Evolutionary conservation across 2,113 vertebrate species (phyloP).

Genomic region (Cheirogaleus medius): DNA sequence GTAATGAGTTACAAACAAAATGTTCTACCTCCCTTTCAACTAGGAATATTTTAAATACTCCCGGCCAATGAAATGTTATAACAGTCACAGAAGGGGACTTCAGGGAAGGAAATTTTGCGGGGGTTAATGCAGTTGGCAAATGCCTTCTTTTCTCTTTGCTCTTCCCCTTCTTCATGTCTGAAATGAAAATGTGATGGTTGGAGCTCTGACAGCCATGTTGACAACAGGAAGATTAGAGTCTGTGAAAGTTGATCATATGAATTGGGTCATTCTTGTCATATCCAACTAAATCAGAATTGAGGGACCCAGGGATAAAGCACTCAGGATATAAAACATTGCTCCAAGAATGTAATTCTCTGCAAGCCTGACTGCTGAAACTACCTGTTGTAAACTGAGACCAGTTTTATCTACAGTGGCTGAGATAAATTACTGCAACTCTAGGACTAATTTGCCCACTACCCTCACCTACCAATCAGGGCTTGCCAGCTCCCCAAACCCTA

Average conservation of each 20-base stretch:
- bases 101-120: not conserved
- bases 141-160: not conserved
- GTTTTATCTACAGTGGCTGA: not conserved
- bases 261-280: not conserved
- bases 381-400: not conserved
- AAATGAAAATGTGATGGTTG: not conserved
- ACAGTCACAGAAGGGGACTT: not conserved
- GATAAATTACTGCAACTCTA: not conserved
- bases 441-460: not conserved
- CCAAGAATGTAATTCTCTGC: too few relatives aligned
- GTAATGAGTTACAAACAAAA: not conserved
- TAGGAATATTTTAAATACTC: constrained; percentile 6
- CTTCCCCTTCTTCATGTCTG: not conserved
- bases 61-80: not conserved
- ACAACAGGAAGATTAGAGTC: not conserved
- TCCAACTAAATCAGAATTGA: not conserved
- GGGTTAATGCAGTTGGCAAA: not conserved
- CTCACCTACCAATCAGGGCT: not conserved
- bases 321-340: not conserved
- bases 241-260: not conserved
- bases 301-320: not conserved
- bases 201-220: not conserved
- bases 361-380: not conserved
- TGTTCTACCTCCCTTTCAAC: not conserved
- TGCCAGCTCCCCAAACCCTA: not conserved